Evolutionary conservation across 2,888 invertebrate species (phyloP).

Genomic region (Drosophila mimetica): DNA sequence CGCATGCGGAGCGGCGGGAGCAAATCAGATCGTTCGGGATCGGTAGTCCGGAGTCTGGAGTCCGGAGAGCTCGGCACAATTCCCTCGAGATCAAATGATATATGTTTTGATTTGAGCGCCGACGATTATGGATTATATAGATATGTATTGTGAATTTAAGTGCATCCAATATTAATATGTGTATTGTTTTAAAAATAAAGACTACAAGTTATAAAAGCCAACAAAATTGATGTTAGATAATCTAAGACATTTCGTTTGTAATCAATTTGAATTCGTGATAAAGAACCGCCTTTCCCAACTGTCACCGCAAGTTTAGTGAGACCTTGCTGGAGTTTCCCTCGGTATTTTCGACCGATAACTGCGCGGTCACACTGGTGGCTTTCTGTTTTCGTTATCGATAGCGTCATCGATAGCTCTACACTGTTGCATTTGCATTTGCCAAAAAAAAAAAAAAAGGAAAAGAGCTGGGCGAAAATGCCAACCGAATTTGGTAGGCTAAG

Average conservation of each 20-base stretch:
- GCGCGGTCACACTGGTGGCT: conserved; percentile 9
- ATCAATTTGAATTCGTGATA: too few species aligned
- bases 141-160: conserved; percentile 67
- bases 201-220: conserved; percentile 65
- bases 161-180: conserved; percentile 65
- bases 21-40: conserved; percentile 7
- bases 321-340: too few species aligned
- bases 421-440: conserved; percentile 67
- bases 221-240: too few species aligned
- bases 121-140: conserved; percentile 39
- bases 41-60: neutral
- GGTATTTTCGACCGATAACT: too few species aligned
- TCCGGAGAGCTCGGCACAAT: conserved; percentile 27
- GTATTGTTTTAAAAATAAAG: conserved; percentile 72
- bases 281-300: too few species aligned
- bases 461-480: conserved; percentile 59
- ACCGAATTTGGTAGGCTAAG: conserved; percentile 61
- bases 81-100: conserved; percentile 33
- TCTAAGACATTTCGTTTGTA: too few species aligned
- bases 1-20: neutral
- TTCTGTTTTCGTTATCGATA: too few species aligned
- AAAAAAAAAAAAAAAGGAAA: conserved; percentile 18
- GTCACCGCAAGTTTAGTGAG: too few species aligned
- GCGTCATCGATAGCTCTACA: conserved; percentile 44
- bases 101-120: conserved; percentile 16